Conservation (phyloP, 2,113 vertebrate species). For the Apaloderma vittatum region DNA sequence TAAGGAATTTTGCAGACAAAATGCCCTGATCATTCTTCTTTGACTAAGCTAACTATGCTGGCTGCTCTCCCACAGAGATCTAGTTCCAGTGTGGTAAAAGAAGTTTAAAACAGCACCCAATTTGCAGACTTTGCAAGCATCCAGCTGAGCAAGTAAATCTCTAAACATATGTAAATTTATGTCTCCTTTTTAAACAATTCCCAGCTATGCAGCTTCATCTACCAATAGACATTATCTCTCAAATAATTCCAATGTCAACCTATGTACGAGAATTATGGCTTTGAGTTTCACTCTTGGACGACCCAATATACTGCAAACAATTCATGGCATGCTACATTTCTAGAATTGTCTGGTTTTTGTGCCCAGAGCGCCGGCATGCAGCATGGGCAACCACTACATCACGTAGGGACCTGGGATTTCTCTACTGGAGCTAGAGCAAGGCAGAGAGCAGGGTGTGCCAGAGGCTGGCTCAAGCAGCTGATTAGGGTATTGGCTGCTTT, state of each 20-base stretch:
- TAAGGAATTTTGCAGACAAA: neutral
- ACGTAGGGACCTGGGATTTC: neutral
- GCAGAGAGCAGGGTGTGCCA: neutral
- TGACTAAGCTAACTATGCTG: neutral
- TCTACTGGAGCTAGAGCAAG: rapidly evolving
- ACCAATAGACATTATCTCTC: neutral
- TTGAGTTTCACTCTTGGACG: neutral
- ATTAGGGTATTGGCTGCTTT: neutral
- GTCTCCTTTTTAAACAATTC: neutral
- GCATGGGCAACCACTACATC: rapidly evolving
- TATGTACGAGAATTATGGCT: neutral
- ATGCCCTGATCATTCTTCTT: neutral
- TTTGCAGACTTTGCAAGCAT: neutral
- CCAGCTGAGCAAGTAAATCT: neutral
- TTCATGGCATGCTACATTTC: rapidly evolving
- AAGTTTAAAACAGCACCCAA: neutral
- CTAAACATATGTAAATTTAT: neutral
- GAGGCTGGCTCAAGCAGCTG: neutral
- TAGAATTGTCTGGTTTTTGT: neutral
- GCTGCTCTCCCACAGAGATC: neutral
- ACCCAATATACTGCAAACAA: neutral
- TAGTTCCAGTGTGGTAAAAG: neutral
- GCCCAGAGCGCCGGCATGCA: neutral
- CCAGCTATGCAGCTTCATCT: neutral
- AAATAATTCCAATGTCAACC: neutral